A percentile compares a stretch with the other conserved stretches of the same genome.
Conservation (phyloP, 2,888 invertebrate species). For the Cremastinae sp. region DNA sequence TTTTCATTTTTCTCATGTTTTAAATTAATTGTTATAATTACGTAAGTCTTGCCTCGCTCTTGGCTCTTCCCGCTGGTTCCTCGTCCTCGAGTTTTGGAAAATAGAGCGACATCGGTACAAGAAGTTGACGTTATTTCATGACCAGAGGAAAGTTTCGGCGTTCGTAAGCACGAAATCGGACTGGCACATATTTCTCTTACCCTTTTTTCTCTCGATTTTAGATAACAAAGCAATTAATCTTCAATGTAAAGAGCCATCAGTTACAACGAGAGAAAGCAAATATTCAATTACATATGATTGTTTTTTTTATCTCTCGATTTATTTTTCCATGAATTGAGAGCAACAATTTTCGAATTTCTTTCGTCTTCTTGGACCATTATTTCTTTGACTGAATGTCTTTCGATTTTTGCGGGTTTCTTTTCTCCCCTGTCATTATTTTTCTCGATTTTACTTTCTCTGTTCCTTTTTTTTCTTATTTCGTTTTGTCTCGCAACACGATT, state of each 20-base stretch:
- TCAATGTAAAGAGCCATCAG: background rate
- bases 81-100: constrained; percentile 40
- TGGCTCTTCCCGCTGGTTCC: background rate
- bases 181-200: background rate
- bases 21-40: background rate
- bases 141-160: constrained; percentile 42
- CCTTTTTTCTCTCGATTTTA: constrained; percentile 13
- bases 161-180: constrained; percentile 26
- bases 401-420: constrained; percentile 18
- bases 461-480: constrained; percentile 16
- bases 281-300: background rate
- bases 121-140: constrained; percentile 51
- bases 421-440: constrained; percentile 25
- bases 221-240: background rate
- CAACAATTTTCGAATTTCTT: constrained; percentile 20
- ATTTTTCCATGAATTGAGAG: background rate
- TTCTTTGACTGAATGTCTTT: no score
- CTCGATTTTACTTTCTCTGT: constrained; percentile 13
- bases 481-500: constrained; percentile 64
- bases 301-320: background rate
- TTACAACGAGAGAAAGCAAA: background rate
- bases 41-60: background rate
- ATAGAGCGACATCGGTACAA: constrained; percentile 54
- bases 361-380: constrained; percentile 9
- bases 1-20: background rate